A percentile compares a stretch with the other conserved stretches of the same genome.
These are phyloP conservation scores for Phymanthus crucifer DNA, from an alignment of 92 coral and sea anemone species.

Conservation along the genomic window DNA sequence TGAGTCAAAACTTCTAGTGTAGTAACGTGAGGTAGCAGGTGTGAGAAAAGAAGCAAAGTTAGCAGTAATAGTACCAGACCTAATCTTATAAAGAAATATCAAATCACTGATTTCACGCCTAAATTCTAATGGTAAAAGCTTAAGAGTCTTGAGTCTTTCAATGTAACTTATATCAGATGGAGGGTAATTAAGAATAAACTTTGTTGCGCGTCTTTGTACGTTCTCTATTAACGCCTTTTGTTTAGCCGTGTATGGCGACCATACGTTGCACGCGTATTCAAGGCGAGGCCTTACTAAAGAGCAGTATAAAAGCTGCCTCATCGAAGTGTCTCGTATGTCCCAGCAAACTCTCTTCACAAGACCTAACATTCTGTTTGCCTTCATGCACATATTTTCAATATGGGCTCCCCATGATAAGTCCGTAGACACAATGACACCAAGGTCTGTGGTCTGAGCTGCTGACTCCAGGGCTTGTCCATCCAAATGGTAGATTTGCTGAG, in stretches of 20 bases:
- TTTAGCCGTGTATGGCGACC: constrained; percentile 18
- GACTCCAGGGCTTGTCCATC: background rate
- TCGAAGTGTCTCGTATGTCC: constrained; percentile 7
- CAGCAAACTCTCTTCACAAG: constrained; percentile 39
- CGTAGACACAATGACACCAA: background rate
- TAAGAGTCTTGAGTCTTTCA: background rate
- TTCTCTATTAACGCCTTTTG: constrained; percentile 33
- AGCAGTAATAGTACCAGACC: background rate
- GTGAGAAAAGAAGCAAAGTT: background rate
- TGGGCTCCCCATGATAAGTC: background rate
- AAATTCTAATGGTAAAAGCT: constrained; percentile 18
- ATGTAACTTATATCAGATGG: background rate
- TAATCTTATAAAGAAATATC: constrained; percentile 18
- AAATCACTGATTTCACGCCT: constrained; percentile 29
- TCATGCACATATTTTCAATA: constrained; percentile 2
- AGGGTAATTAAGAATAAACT: constrained; percentile 52
- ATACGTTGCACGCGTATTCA: constrained; percentile 32
- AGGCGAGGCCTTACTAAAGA: constrained; percentile 44
- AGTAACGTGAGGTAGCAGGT: background rate
- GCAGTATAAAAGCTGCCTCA: constrained; percentile 44
- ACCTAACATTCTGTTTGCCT: constrained; percentile 35
- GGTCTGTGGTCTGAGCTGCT: background rate
- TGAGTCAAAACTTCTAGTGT: background rate
- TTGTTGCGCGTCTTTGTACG: constrained; percentile 47
- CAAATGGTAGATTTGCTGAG: background rate